Conservation (phyloP, 2,888 invertebrate species). For the Phrixothrix hirtus region DNA sequence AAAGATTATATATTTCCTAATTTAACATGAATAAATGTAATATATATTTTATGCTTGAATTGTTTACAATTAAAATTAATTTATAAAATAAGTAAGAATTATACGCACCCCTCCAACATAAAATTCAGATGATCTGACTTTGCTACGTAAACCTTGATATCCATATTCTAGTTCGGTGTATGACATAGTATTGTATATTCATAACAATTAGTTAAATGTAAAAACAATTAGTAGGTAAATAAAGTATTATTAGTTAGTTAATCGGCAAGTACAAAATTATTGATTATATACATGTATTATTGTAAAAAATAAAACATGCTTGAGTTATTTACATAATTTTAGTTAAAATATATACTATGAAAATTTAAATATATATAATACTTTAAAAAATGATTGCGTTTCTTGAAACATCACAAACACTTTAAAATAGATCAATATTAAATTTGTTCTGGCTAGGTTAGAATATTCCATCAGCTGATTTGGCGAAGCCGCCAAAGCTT, state of each 20-base stretch:
- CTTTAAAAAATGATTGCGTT: too few relatives aligned
- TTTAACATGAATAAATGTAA: too few relatives aligned
- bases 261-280: slow-evolving; percentile 3
- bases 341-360: neutral
- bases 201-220: slow-evolving; percentile 9
- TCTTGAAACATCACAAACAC: too few relatives aligned
- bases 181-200: slow-evolving; percentile 65
- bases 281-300: too few relatives aligned
- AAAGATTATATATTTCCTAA: too few relatives aligned
- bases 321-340: neutral
- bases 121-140: slow-evolving; percentile 67
- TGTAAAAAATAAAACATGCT: neutral
- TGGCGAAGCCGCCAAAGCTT: too few relatives aligned
- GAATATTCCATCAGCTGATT: too few relatives aligned
- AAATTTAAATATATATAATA: neutral
- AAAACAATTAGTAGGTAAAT: neutral
- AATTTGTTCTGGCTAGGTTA: too few relatives aligned
- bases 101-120: slow-evolving; percentile 72
- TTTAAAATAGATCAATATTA: too few relatives aligned
- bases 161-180: slow-evolving; percentile 92
- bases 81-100: too few relatives aligned
- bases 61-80: too few relatives aligned
- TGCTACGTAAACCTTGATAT: slow-evolving; percentile 83
- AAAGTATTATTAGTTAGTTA: neutral
- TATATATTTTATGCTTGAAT: too few relatives aligned